phyloP scores from a whole-genome alignment of 2,797 vertebrate genomes.

The Hoplostethus mediterraneus region DNA sequence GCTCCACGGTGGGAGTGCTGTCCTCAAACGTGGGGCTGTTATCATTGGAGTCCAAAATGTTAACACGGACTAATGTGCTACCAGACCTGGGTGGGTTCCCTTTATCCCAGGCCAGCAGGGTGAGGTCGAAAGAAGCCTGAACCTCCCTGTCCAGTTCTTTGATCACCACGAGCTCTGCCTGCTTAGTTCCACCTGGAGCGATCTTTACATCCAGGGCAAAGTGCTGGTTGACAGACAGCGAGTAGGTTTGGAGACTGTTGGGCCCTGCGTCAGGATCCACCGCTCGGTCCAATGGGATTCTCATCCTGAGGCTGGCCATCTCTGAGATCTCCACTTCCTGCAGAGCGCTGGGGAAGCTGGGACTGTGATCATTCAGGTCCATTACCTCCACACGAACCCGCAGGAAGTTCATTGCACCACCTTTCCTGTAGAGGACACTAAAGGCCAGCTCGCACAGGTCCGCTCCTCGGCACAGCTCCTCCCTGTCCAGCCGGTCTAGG shows the following conservation, averaged over 20 bases:
- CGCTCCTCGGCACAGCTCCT: conserved; percentile 88
- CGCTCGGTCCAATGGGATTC: conserved; percentile 91
- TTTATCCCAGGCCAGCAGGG: conserved; percentile 89
- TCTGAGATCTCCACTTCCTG: conserved; percentile 95
- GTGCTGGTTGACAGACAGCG: conserved; percentile 88
- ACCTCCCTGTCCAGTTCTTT: conserved; percentile 93
- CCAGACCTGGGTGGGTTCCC: conserved; percentile 91
- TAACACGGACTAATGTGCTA: conserved; percentile 88
- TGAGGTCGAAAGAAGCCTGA: conserved; percentile 87
- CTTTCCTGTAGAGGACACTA: conserved; percentile 87
- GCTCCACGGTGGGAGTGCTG: conserved; percentile 84
- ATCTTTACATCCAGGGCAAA: conserved; percentile 89
- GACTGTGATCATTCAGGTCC: conserved; percentile 93
- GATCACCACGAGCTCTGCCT: conserved; percentile 89
- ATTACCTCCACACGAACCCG: conserved; percentile 90
- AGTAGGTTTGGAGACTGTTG: conserved; percentile 88
- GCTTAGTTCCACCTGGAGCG: conserved; percentile 86
- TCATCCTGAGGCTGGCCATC: conserved; percentile 86
- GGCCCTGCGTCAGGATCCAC: conserved; percentile 88
- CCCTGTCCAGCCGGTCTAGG: conserved; percentile 88
- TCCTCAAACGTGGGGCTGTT: conserved; percentile 92
- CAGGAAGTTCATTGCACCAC: conserved; percentile 85
- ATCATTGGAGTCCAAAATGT: conserved; percentile 93
- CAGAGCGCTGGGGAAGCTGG: conserved; percentile 84
- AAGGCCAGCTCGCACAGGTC: conserved; percentile 91